These are phyloP conservation scores for Muntiacus reevesi DNA, from an alignment of 2,113 vertebrate genomes.

Conservation along the genomic window DNA sequence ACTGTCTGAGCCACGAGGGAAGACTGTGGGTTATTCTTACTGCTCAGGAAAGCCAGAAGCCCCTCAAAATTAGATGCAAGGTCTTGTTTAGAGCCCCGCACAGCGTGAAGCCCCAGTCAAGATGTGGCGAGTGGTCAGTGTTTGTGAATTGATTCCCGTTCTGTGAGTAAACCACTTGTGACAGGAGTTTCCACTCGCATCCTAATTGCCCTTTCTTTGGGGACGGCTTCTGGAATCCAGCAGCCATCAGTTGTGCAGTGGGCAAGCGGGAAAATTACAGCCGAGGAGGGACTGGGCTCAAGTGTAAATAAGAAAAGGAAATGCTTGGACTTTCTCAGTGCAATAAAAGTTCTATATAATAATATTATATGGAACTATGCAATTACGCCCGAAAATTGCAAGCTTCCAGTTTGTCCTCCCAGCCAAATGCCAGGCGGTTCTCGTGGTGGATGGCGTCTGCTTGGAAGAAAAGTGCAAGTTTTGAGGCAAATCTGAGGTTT, in stretches of 20 bases:
- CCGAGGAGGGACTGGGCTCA: slow-evolving; percentile 15
- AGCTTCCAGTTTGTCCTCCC: slow-evolving; percentile 47
- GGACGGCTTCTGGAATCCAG: neutral
- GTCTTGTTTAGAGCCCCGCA: neutral
- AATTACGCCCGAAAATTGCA: slow-evolving; percentile 70
- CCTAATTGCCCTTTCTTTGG: neutral
- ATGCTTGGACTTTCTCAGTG: slow-evolving; percentile 37
- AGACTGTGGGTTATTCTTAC: neutral
- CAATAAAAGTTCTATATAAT: slow-evolving; percentile 42
- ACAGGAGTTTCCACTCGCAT: neutral
- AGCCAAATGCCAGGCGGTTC: slow-evolving; percentile 34
- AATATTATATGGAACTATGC: slow-evolving; percentile 48
- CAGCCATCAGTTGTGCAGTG: neutral
- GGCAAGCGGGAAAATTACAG: slow-evolving; percentile 23
- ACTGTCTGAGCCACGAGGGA: neutral
- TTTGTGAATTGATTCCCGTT: neutral
- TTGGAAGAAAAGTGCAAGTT: slow-evolving; percentile 54
- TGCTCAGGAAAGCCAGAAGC: neutral
- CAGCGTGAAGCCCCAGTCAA: neutral
- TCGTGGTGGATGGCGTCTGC: slow-evolving; percentile 42
- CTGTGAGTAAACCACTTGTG: neutral
- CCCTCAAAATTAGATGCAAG: neutral
- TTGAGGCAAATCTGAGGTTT: slow-evolving; percentile 51
- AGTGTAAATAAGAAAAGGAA: slow-evolving; percentile 63
- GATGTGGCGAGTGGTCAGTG: neutral